phyloP scores from a whole-genome alignment of 2,797 vertebrate species.

The Anguilla obscura region DNA sequence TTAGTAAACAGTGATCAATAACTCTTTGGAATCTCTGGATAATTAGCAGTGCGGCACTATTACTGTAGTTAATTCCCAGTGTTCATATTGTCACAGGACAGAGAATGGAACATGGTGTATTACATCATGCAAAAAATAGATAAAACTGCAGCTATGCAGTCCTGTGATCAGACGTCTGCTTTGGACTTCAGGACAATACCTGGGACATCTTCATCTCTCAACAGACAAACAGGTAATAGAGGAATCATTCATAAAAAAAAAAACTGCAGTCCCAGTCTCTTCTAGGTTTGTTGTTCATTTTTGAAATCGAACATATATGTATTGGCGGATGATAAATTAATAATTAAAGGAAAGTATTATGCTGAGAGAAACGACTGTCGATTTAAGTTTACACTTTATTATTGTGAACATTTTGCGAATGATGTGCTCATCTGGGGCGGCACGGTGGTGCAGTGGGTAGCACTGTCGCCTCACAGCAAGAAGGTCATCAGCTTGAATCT shows the following conservation, averaged over 20 bases:
- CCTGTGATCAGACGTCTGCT: too few species aligned
- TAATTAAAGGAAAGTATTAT: background rate
- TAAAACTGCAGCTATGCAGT: too few species aligned
- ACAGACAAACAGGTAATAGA: background rate
- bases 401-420: background rate
- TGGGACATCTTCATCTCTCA: background rate
- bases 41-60: too few species aligned
- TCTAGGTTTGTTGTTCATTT: background rate
- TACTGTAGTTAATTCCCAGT: too few species aligned
- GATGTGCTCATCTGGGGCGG: background rate
- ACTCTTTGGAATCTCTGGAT: too few species aligned
- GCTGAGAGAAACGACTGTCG: background rate
- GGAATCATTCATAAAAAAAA: background rate
- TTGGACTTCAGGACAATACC: background rate
- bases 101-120: too few species aligned
- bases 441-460: too few species aligned
- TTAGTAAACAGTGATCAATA: too few species aligned
- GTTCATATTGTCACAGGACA: too few species aligned
- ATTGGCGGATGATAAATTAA: background rate
- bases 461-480: too few species aligned
- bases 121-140: too few species aligned
- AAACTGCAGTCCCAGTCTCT: background rate
- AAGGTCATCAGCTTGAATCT: too few species aligned
- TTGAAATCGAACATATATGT: background rate
- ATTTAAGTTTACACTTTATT: background rate